A percentile compares a stretch with the other conserved stretches of the same genome.
phyloP scores from a whole-genome alignment of 2,113 vertebrate species.

The Oreochromis niloticus region DNA sequence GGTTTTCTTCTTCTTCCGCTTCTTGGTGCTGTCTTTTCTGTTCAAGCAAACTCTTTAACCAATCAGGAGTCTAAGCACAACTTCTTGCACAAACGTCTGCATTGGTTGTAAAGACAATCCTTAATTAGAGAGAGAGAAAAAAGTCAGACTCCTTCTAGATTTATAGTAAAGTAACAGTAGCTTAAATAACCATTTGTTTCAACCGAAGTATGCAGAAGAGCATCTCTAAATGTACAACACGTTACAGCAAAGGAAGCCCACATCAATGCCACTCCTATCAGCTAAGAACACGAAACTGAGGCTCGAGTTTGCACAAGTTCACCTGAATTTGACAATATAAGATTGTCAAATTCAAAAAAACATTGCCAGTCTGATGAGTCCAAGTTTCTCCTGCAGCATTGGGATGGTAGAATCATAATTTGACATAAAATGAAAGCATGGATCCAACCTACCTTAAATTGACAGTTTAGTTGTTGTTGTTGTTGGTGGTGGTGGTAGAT shows the following conservation, averaged over 20 bases:
- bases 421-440: neutral
- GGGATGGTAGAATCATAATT: neutral
- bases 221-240: neutral
- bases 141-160: neutral
- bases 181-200: neutral
- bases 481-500: neutral
- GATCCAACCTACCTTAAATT: accelerated
- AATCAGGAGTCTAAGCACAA: neutral
- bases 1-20: neutral
- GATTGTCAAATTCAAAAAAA: accelerated
- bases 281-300: neutral
- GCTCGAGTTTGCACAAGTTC: neutral
- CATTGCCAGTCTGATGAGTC: accelerated
- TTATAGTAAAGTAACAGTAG: neutral
- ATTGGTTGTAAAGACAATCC: neutral
- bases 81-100: neutral
- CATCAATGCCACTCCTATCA: neutral
- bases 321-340: neutral
- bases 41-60: neutral
- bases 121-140: neutral
- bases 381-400: neutral
- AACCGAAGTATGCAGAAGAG: neutral
- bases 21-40: neutral
- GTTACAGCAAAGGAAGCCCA: neutral
- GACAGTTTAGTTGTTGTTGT: accelerated